phyloP scores from a whole-genome alignment of 2,113 vertebrate genomes.

The Psilopogon haemacephalus region DNA sequence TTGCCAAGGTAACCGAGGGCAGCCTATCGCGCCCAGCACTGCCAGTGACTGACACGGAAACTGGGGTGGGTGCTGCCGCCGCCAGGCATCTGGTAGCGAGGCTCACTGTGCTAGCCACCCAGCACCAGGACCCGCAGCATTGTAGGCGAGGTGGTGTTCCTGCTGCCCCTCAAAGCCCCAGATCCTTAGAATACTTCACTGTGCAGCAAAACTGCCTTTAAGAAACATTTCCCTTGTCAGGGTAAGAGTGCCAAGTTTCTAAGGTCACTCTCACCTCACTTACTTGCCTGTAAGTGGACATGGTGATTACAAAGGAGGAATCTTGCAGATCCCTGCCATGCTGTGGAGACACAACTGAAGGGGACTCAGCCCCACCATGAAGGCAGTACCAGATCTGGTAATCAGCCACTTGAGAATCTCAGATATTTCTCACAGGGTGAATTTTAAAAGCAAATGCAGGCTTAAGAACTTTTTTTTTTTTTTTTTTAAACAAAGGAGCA shows the following conservation, averaged over 20 bases:
- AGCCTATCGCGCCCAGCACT: slow-evolving; percentile 37
- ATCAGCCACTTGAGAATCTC: rapidly evolving
- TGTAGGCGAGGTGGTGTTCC: rapidly evolving
- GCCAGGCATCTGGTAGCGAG: background rate
- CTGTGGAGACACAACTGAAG: background rate
- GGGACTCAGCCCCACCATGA: background rate
- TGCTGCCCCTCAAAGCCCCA: background rate
- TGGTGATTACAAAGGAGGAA: background rate
- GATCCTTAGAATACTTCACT: rapidly evolving
- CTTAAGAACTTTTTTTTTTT: background rate
- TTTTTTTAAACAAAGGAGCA: background rate
- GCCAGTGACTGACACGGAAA: background rate
- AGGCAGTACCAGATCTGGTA: background rate
- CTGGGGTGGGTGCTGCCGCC: background rate
- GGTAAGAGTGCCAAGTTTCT: background rate
- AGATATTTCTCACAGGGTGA: background rate
- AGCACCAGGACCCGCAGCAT: rapidly evolving
- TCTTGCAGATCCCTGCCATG: rapidly evolving
- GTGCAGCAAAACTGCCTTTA: background rate
- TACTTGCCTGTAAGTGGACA: rapidly evolving
- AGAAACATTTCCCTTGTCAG: background rate
- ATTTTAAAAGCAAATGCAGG: background rate
- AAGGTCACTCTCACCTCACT: background rate
- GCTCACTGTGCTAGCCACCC: background rate
- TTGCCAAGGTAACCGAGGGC: slow-evolving; percentile 77